phyloP scores from a whole-genome alignment of 2,797 vertebrate species.

The Chaetodon trifasciatus region DNA sequence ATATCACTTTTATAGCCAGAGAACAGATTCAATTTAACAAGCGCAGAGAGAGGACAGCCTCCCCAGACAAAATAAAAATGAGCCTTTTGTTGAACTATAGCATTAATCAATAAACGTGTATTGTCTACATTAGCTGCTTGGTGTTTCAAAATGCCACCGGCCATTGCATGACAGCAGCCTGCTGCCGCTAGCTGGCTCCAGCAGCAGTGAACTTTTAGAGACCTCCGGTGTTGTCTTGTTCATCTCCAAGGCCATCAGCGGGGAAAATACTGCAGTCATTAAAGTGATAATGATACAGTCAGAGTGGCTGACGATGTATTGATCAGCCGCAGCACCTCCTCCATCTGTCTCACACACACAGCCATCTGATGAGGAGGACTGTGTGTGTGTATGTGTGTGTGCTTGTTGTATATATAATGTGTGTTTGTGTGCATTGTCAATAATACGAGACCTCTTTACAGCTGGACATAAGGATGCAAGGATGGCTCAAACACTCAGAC shows the following conservation, averaged over 20 bases:
- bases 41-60: not conserved
- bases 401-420: not conserved
- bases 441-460: slow-evolving; percentile 45
- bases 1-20: not conserved
- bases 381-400: not conserved
- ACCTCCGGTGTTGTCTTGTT: slow-evolving; percentile 53
- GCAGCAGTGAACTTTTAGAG: slow-evolving; percentile 63
- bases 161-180: slow-evolving; percentile 47
- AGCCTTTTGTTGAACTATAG: slow-evolving; percentile 18
- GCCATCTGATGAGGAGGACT: slow-evolving; percentile 29
- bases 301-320: slow-evolving; percentile 70
- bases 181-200: slow-evolving; percentile 20
- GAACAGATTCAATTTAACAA: slow-evolving; percentile 12
- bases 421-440: slow-evolving; percentile 37
- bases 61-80: slow-evolving; percentile 18
- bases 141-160: slow-evolving; percentile 59
- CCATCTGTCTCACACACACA: slow-evolving; percentile 18
- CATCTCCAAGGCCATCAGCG: slow-evolving; percentile 61
- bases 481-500: slow-evolving; percentile 25
- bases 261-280: slow-evolving; percentile 78
- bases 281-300: slow-evolving; percentile 80
- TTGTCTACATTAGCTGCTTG: slow-evolving; percentile 40
- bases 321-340: slow-evolving; percentile 55
- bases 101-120: slow-evolving; percentile 45
- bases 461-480: slow-evolving; percentile 15